Evolutionary conservation across 2,797 vertebrate genomes (phyloP).

Genomic region (Phoeniculus purpureus): DNA sequence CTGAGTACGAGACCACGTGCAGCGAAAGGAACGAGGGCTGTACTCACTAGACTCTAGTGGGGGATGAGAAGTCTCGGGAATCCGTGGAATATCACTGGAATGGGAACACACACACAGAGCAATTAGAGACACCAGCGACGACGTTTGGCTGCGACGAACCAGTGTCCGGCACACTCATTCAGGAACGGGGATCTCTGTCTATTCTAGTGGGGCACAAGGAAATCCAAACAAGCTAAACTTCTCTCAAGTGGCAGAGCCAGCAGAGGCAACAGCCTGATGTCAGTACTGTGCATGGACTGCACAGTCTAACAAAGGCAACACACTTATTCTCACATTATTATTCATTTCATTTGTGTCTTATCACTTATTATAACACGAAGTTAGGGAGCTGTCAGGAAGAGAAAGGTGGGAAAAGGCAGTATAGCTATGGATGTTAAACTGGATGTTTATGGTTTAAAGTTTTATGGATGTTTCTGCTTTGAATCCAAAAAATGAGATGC

Average conservation of each 20-base stretch:
- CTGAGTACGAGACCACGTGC: neutral
- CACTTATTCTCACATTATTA: no score
- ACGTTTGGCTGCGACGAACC: neutral
- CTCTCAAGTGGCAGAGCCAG: neutral
- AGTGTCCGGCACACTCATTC: neutral
- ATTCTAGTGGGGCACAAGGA: neutral
- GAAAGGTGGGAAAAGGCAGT: slow-evolving; percentile 40
- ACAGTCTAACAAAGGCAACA: neutral
- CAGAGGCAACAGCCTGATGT: slow-evolving; percentile 30
- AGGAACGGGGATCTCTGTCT: neutral
- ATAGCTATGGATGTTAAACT: slow-evolving; percentile 6
- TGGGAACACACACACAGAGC: slow-evolving; percentile 16
- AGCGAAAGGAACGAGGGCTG: neutral
- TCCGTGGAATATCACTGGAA: slow-evolving; percentile 95
- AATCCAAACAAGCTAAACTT: neutral
- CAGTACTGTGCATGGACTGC: slow-evolving; percentile 57
- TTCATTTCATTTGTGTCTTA: no score
- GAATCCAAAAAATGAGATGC: slow-evolving; percentile 45
- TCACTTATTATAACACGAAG: slow-evolving; percentile 52
- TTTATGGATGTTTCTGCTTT: neutral
- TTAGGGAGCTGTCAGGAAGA: slow-evolving; percentile 23
- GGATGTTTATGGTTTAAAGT: no score
- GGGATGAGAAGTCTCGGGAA: slow-evolving; percentile 95
- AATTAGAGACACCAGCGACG: slow-evolving; percentile 6
- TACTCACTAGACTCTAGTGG: slow-evolving; percentile 98